Conservation (phyloP, 1,140 invertebrate species). For the Dendroctonus ponderosae region DNA sequence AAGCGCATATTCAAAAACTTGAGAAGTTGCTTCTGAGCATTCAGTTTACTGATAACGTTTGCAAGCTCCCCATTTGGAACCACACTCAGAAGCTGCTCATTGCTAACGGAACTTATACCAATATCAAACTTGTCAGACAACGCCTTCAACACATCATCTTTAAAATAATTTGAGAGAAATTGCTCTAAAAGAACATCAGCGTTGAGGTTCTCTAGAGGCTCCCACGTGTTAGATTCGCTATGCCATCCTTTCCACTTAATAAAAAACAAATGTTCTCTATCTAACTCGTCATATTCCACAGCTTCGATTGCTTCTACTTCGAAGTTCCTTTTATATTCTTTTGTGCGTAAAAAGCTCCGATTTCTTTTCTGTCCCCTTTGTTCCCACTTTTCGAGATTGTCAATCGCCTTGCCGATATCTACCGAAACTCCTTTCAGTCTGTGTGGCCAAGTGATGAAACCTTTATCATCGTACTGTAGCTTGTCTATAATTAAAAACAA, state of each 20-base stretch:
- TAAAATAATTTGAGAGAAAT: slow-evolving; percentile 55
- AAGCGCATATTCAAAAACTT: slow-evolving; percentile 32
- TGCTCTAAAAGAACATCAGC: slow-evolving; percentile 25
- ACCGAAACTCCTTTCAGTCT: slow-evolving; percentile 27
- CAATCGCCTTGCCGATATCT: slow-evolving; percentile 27
- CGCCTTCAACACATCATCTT: slow-evolving; percentile 57
- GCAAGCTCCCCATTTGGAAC: slow-evolving; percentile 26
- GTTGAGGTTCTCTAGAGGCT: slow-evolving; percentile 71
- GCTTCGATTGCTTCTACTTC: slow-evolving; percentile 71
- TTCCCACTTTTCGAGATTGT: slow-evolving; percentile 19
- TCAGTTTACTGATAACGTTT: slow-evolving; percentile 35
- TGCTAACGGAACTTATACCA: slow-evolving; percentile 4
- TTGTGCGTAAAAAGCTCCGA: slow-evolving; percentile 13
- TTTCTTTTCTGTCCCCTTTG: slow-evolving; percentile 38
- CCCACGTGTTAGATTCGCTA: slow-evolving; percentile 77
- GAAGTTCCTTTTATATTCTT: slow-evolving; percentile 50
- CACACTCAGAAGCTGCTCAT: slow-evolving; percentile 15
- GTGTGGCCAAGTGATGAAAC: slow-evolving; percentile 40
- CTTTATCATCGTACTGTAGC: slow-evolving; percentile 50
- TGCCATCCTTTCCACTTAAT: slow-evolving; percentile 87
- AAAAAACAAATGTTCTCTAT: slow-evolving; percentile 61
- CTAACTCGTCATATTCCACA: slow-evolving; percentile 55
- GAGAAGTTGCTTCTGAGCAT: slow-evolving; percentile 36
- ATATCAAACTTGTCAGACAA: slow-evolving; percentile 39
- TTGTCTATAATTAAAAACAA: slow-evolving; percentile 45